Base-by-base conservation (phyloP, 2,888 invertebrate genomes). In the Athripsodes cinereus region DNA sequence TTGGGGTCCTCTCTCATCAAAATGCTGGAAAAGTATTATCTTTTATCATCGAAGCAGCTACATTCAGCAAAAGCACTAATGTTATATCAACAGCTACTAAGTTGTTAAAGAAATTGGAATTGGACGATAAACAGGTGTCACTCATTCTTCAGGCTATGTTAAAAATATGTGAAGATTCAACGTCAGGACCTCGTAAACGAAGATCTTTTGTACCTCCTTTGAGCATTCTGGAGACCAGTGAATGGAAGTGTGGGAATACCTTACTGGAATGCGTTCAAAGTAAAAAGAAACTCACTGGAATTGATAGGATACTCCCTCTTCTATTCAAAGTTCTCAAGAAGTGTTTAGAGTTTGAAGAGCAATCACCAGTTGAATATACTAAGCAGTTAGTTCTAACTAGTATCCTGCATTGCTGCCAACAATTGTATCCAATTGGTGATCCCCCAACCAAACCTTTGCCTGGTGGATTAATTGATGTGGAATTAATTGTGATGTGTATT, bases 401-500 rank as follows among this genome's bases (percentile, higher is more conserved):
- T 1, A 78, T 96, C 26, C 80, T 90, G 69, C 84, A 87, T 68
- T 86, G 83, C 66, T 88, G 86, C 65, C 79, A 82, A 66, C 83
- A 83, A 66, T 75, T 84, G 0, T 69, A 74, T 18, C 65, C 66
- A 1, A 66, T 69, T 62, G 73, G 75, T 1, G 69, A 74, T 50
- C 70, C 71, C 26, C 71, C 69, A 8, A 76, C 79, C 10, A 68
- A 80, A 1, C 73, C 76, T 50, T 67, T 78, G 2, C 71, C 80
- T 0, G 79, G 81, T 55, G 72, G 75, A 10, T 68, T 83, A 21
- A 79, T 81, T 58, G 85, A 89, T 63, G 85, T 93, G 40, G 92
- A 92, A 66, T 68, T 87, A 22, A 81, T 93, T 2, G 92, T 97
- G 1, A 89, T 92, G 66, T 95, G 94, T 67, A 88, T 98, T 54